Conservation (phyloP, 2,797 vertebrate species). For the Microtus obscurus region DNA sequence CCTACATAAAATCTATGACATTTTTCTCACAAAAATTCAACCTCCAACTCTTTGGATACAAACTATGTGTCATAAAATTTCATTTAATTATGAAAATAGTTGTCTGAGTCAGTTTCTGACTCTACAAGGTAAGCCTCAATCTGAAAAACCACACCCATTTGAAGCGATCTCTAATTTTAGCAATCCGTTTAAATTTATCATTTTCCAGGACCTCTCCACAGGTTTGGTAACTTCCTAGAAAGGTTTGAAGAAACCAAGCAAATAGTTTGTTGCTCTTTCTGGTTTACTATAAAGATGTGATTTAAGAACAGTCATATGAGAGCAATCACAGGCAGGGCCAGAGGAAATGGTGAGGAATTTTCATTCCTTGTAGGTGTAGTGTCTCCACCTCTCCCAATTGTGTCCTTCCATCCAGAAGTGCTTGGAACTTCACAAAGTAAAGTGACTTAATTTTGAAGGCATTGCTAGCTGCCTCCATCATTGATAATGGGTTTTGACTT, state of each 20-base stretch:
- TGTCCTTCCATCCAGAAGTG: neutral
- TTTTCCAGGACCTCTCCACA: neutral
- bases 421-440: neutral
- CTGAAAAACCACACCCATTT: neutral
- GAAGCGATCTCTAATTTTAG: neutral
- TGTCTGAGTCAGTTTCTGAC: neutral
- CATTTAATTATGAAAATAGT: neutral
- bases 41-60: neutral
- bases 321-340: neutral
- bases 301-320: neutral
- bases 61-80: neutral
- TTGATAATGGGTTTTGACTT: neutral
- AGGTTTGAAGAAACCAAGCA: neutral
- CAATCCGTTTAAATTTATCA: neutral
- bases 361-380: accelerated
- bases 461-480: neutral
- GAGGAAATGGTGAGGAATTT: no score
- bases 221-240: neutral
- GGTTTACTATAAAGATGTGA: neutral
- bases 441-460: no score
- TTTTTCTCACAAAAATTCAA: neutral
- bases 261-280: neutral
- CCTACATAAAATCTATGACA: neutral
- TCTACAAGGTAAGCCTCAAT: neutral
- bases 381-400: accelerated